Base-by-base conservation (phyloP, 1,140 invertebrate species). In the Periplaneta americana region DNA sequence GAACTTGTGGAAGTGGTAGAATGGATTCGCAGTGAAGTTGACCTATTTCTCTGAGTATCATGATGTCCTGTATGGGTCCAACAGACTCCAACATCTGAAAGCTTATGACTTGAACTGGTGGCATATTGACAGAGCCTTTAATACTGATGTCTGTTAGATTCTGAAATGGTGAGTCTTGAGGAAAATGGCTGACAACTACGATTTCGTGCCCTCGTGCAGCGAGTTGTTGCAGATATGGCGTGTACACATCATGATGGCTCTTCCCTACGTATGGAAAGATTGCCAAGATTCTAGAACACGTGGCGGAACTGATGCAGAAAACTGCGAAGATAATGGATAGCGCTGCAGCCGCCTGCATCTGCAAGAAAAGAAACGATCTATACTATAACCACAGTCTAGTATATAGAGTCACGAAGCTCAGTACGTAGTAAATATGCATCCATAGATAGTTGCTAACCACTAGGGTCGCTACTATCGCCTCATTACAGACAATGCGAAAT, bases 161-260 rank as follows among this genome's bases (percentile, higher is more conserved):
- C 4, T 87, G 84, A 3, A 88, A 82, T 0, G 88, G 86, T 48
- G 86, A 86, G 77, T 89, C 89, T 6, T 88, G 85, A 0, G 89
- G 86, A 83, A 90, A 91, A 5, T 89, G 84, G 78, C 89, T 91
- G 0, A 92, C 84, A 0, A 93, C 85, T 2, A 91, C 91, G 5
- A 93, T 88, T 36, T 91, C 86, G 82, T 93, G 92, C 9, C 91
- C 92, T 36, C 86, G 87, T 22, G 80, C 84, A 0, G 90, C 91
- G 33, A 93, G 80, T 17, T 87, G 91, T 82, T 90, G 90, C 84
- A 91, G 88, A 77, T 93, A 80, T 0, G 87, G 85, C 6, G 90
- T 89, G 34, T 91, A 91, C 79, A 92, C 87, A 75, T 90, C 88
- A 78, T 89, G 91, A 83, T 93, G 92, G 75, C 92, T 93, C 83